Evolutionary conservation across 2,888 invertebrate species (phyloP).

Genomic region (Trimorus sp.): DNA sequence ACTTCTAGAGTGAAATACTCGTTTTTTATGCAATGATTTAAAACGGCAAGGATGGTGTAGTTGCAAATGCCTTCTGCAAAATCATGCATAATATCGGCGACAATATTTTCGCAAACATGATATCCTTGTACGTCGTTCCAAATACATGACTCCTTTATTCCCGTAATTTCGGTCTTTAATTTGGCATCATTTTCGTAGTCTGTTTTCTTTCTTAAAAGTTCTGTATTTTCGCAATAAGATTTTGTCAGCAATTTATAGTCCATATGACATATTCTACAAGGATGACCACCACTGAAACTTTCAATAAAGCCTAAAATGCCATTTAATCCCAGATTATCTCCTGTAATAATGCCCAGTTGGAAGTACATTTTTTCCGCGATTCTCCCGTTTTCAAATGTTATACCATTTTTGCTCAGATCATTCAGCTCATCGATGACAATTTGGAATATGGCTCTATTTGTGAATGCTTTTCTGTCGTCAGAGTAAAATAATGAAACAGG

Average conservation of each 20-base stretch:
- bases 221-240: constrained; percentile 11
- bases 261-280: constrained; percentile 1
- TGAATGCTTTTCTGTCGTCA: constrained; percentile 4
- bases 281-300: neutral
- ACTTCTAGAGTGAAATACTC: neutral
- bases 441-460: constrained; percentile 6
- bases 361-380: constrained; percentile 16
- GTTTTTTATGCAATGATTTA: constrained; percentile 25
- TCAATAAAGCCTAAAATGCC: constrained; percentile 3
- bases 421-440: neutral
- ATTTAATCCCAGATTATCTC: constrained; percentile 5
- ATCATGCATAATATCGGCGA: constrained; percentile 66
- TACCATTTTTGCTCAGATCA: neutral
- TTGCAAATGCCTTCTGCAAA: constrained; percentile 51
- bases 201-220: constrained; percentile 16
- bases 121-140: constrained; percentile 41
- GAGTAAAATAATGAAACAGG: constrained; percentile 1
- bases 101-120: constrained; percentile 44
- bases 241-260: neutral
- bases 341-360: neutral
- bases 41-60: constrained; percentile 40
- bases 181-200: constrained; percentile 22
- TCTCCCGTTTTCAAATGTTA: constrained; percentile 20
- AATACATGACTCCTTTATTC: constrained; percentile 33
- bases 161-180: constrained; percentile 19